Base-by-base conservation (phyloP, 1,140 invertebrate species). In the Charaxes varanes region DNA sequence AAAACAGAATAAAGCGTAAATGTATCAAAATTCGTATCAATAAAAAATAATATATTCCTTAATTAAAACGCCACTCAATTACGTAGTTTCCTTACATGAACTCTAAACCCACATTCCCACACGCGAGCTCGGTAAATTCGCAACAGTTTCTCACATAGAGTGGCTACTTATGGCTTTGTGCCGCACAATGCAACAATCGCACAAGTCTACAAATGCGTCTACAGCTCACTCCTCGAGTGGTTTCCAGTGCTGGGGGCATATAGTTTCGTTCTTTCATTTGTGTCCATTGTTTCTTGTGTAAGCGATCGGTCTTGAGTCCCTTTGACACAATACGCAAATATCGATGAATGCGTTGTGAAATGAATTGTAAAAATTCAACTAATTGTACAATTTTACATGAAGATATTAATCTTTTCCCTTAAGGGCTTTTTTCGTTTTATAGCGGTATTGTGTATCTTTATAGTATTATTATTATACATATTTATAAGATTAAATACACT, bases 61-160 rank as follows among this genome's bases (percentile, higher is more conserved):
- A 15, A 27, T 35, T 21, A 11, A 18, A 34, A 47, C 11, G 14
- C 18, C 24, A 18, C 22, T 33, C 32, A 15, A 34, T 10, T n/a
- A n/a, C n/a, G n/a, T n/a, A n/a, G n/a, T n/a, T n/a, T n/a, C n/a
- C n/a, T n/a, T n/a, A n/a, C n/a, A n/a, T n/a, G n/a, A n/a, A n/a
- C n/a, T n/a, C n/a, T n/a, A 22, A 41, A 50, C 73, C 71, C 77
- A 74, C 67, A 81, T 79, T 76, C 74, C 66, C 71, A 76, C 61
- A 69, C 57, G 37, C 41, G 50, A 54, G 50, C 50, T 54, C 30
- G 16, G 47, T 42, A 46, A 40, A 69, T 63, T 62, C 32, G 66
- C 60, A 69, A 77, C 65, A 73, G 53, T 82, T 82, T 82, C 78
- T 82, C 72, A 79, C 66, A 70, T 63, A 38, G 49, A 82, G 78